A percentile compares a stretch with the other conserved stretches of the same genome.
Evolutionary conservation across 2,888 invertebrate species (phyloP).

Genomic region (Molanna angustata): DNA sequence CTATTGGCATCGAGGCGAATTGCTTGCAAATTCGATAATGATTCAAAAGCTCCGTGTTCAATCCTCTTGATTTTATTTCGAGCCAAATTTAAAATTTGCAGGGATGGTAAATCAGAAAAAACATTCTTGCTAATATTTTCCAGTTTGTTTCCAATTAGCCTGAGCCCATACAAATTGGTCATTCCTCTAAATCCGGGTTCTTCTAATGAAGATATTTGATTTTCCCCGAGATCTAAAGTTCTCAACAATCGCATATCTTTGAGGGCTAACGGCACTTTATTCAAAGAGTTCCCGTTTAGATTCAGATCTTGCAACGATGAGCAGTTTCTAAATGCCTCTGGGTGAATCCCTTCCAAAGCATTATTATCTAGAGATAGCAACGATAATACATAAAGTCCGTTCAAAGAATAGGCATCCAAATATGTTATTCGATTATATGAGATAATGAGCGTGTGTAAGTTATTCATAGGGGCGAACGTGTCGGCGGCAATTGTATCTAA

Average conservation of each 20-base stretch:
- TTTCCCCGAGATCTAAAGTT: slow-evolving; percentile 89
- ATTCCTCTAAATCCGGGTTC: slow-evolving; percentile 81
- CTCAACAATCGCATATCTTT: slow-evolving; percentile 82
- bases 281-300: slow-evolving; percentile 82
- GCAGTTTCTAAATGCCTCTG: slow-evolving; percentile 87
- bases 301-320: slow-evolving; percentile 88
- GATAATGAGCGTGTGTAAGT: slow-evolving; percentile 83
- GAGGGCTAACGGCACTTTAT: slow-evolving; percentile 75
- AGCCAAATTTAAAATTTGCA: slow-evolving; percentile 86
- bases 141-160: slow-evolving; percentile 85
- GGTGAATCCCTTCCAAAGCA: slow-evolving; percentile 76
- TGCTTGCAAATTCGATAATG: slow-evolving; percentile 77
- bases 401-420: slow-evolving; percentile 81
- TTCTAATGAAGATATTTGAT: slow-evolving; percentile 77
- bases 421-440: slow-evolving; percentile 83
- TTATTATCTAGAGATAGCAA: slow-evolving; percentile 84
- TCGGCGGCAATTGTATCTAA: slow-evolving; percentile 82
- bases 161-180: slow-evolving; percentile 80
- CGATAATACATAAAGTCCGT: slow-evolving; percentile 84
- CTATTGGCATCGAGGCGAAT: slow-evolving; percentile 84
- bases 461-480: slow-evolving; percentile 88
- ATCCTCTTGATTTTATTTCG: slow-evolving; percentile 77
- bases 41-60: slow-evolving; percentile 78
- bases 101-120: slow-evolving; percentile 73
- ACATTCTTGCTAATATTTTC: slow-evolving; percentile 77